Evolutionary conservation across 23 tunicate genomes (phyloP).

Genomic region (Halocynthia roretzi): DNA sequence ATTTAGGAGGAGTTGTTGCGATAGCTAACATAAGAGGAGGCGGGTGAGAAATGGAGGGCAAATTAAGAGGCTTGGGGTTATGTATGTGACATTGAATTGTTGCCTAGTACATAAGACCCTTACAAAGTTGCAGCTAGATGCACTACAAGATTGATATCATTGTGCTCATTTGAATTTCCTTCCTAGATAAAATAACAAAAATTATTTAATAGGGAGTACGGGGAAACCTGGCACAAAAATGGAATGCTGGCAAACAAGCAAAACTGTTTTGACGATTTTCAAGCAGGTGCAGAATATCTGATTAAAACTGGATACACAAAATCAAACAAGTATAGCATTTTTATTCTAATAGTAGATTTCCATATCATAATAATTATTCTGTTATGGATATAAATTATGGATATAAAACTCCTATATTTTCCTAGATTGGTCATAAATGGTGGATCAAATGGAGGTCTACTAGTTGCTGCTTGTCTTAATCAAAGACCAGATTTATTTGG

Average conservation of each 20-base stretch:
- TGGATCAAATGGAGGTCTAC: slow-evolving; percentile 97
- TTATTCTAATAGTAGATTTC: not conserved
- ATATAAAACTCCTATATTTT: too few relatives aligned
- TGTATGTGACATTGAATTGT: not conserved
- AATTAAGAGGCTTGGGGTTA: not conserved
- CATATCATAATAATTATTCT: too few relatives aligned
- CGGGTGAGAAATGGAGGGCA: slow-evolving; percentile 37
- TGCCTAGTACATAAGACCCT: not conserved
- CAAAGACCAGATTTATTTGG: slow-evolving; percentile 95
- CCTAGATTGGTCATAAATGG: slow-evolving; percentile 77
- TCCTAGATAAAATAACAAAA: not conserved
- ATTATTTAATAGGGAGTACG: slow-evolving; percentile 59
- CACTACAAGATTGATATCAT: not conserved
- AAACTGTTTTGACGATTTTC: slow-evolving; percentile 94
- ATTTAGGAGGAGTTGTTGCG: slow-evolving; percentile 80
- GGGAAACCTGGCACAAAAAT: slow-evolving; percentile 91
- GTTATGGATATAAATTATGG: too few relatives aligned
- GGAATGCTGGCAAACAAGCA: slow-evolving; percentile 85
- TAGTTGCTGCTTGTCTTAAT: slow-evolving; percentile 96
- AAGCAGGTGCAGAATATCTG: slow-evolving; percentile 72
- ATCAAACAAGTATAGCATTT: slow-evolving; percentile 38
- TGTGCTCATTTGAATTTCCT: not conserved
- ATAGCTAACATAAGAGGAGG: slow-evolving; percentile 99
- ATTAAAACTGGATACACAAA: slow-evolving; percentile 54
- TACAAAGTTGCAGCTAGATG: not conserved